A percentile compares a stretch with the other conserved stretches of the same genome.
These are phyloP conservation scores for Pharmacophagus antenor DNA, from an alignment of 2,888 invertebrate species.

Conservation along the genomic window DNA sequence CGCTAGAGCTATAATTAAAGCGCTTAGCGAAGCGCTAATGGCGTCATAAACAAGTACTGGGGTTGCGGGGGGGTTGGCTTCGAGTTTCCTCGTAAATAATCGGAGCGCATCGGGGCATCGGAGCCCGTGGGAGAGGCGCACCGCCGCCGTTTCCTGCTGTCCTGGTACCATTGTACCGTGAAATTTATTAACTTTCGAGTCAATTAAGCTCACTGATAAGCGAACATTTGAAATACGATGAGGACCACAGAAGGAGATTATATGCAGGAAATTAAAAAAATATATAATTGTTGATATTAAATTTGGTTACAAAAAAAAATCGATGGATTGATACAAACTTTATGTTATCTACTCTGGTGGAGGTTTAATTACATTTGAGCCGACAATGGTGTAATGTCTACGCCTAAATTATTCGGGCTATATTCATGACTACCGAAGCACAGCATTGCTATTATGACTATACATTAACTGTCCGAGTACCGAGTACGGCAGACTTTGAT, in stretches of 20 bases:
- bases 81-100: slow-evolving; percentile 30
- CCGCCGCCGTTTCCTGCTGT: slow-evolving; percentile 26
- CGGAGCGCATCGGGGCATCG: slow-evolving; percentile 14
- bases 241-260: neutral
- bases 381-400: no score
- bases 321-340: no score
- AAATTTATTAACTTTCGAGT: slow-evolving; percentile 21
- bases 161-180: slow-evolving; percentile 30
- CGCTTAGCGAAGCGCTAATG: slow-evolving; percentile 17
- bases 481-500: no score
- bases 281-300: neutral
- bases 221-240: neutral
- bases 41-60: slow-evolving; percentile 24
- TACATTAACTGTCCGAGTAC: no score
- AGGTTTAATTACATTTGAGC: no score
- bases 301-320: no score
- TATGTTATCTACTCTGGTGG: no score
- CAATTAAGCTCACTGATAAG: slow-evolving; percentile 5
- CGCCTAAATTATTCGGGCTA: no score
- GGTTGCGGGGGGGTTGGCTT: no score
- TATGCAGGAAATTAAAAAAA: neutral
- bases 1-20: slow-evolving; percentile 20
- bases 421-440: no score
- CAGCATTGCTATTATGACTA: no score
- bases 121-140: slow-evolving; percentile 36